Percentiles rank a stretch among this genome's conserved stretches.
Conservation (phyloP, 2,113 vertebrate species). For the Gambusia holbrooki region DNA sequence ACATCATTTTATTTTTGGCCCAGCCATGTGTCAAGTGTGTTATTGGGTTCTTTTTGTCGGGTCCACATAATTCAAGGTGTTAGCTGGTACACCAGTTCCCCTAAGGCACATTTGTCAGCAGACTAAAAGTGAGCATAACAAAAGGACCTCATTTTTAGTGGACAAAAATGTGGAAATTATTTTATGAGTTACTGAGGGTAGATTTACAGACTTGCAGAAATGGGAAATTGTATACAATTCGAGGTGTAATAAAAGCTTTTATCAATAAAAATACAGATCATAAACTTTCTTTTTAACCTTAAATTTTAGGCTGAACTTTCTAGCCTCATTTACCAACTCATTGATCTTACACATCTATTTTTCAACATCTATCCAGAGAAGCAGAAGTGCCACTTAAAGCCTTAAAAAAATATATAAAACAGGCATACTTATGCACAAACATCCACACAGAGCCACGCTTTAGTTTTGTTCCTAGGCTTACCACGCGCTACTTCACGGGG, state of each 20-base stretch:
- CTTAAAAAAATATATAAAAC: conserved; percentile 12
- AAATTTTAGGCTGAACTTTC: neutral
- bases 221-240: neutral
- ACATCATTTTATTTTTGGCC: conserved; percentile 51
- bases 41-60: conserved; percentile 23
- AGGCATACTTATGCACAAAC: conserved; percentile 1
- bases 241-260: neutral
- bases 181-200: neutral
- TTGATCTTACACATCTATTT: neutral
- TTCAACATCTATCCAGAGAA: conserved; percentile 20
- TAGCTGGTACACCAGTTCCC: conserved; percentile 33
- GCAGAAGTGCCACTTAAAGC: conserved; percentile 13
- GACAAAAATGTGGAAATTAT: neutral
- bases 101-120: conserved; percentile 30
- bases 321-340: neutral
- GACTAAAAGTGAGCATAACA: conserved; percentile 46
- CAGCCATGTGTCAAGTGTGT: conserved; percentile 20
- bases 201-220: neutral
- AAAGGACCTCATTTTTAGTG: conserved; percentile 1
- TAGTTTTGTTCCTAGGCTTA: conserved; percentile 26
- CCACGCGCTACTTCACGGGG: conserved; percentile 45
- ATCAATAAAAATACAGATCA: neutral
- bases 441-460: conserved; percentile 15
- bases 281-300: neutral
- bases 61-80: neutral